Evolutionary conservation across 2,113 vertebrate species (phyloP).

Genomic region (Amazona guildingii): DNA sequence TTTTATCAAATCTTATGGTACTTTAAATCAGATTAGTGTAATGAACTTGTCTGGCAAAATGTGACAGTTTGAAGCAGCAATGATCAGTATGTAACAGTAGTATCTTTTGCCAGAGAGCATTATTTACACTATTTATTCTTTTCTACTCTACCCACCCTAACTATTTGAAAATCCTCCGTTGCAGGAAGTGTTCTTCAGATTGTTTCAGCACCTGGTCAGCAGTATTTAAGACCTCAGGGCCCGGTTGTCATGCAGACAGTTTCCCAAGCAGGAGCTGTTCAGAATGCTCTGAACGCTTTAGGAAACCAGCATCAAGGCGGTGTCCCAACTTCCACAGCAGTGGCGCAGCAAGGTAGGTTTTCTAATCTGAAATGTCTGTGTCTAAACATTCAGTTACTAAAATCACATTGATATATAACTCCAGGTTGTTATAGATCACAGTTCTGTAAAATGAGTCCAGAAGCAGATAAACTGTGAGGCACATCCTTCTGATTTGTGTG

Average conservation of each 20-base stretch:
- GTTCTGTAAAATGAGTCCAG: not conserved
- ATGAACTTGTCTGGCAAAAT: not conserved
- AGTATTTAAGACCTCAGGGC: conserved; percentile 84
- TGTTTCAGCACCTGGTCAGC: conserved; percentile 88
- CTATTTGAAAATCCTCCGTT: not conserved
- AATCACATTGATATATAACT: accelerated
- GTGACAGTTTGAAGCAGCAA: not conserved
- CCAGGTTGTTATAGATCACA: not conserved
- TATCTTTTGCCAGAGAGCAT: not conserved
- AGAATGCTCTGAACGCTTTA: conserved; percentile 76
- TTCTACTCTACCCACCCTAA: not conserved
- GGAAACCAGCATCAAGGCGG: conserved; percentile 72
- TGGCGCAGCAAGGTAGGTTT: conserved; percentile 76
- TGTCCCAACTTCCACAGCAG: conserved; percentile 68
- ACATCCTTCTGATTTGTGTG: not conserved
- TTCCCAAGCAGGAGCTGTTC: conserved; percentile 76
- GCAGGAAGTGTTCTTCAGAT: conserved; percentile 93
- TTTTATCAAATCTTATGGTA: not conserved
- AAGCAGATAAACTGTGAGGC: not conserved
- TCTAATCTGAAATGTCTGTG: not conserved
- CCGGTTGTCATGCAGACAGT: conserved; percentile 86
- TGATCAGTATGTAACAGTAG: not conserved
- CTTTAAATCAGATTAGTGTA: not conserved
- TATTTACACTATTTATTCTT: not conserved
- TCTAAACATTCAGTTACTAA: not conserved